phyloP scores from a whole-genome alignment of 2,113 vertebrate species.

The Pelecanus crispus region DNA sequence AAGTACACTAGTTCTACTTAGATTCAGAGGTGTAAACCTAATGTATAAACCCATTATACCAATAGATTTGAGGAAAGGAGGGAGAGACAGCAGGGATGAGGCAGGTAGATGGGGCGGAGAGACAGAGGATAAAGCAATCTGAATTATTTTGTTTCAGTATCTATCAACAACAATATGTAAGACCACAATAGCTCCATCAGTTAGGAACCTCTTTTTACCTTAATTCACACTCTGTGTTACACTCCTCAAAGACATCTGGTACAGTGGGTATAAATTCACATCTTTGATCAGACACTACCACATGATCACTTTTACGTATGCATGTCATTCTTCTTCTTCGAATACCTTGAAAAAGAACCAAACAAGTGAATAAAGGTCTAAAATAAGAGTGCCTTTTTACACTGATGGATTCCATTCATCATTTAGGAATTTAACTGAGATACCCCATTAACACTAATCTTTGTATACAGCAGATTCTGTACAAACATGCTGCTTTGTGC shows the following conservation, averaged over 20 bases:
- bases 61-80: not conserved
- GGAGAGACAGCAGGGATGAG: not conserved
- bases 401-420: not conserved
- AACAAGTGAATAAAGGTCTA: not conserved
- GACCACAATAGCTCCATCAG: not conserved
- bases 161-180: not conserved
- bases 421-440: not conserved
- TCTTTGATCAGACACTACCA: slow-evolving; percentile 85
- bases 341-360: slow-evolving; percentile 59
- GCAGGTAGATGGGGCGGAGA: not conserved
- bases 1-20: not conserved
- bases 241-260: slow-evolving; percentile 74
- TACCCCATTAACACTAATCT: not conserved
- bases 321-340: slow-evolving; percentile 79
- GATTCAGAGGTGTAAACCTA: not conserved
- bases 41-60: not conserved
- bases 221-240: slow-evolving; percentile 91
- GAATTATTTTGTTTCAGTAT: not conserved
- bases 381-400: not conserved
- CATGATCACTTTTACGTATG: slow-evolving; percentile 82
- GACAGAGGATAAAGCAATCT: not conserved
- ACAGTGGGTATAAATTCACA: slow-evolving; percentile 80
- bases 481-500: not conserved
- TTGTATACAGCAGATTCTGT: not conserved
- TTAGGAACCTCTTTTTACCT: slow-evolving; percentile 72